Base-by-base conservation (phyloP, 2,113 vertebrate genomes). In the Dipodomys merriami region DNA sequence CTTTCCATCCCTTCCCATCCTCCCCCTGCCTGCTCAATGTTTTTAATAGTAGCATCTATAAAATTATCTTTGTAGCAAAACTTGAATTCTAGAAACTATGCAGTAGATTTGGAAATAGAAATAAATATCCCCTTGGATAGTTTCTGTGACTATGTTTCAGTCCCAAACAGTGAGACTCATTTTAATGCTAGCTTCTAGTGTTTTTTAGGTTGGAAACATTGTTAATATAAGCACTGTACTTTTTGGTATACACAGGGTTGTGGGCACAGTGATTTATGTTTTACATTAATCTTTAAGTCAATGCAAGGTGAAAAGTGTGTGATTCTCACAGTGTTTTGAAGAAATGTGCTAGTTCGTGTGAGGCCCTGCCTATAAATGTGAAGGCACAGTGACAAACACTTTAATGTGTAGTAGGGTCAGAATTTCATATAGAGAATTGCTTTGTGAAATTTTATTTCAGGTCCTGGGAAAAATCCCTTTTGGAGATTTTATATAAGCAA, bases 31-130 rank as follows among this genome's bases (percentile, higher is more conserved):
- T 39, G 39, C 39, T 39, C 39, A 39, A 6, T 39, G 39, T 39
- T 39, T 39, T 39, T 88, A 85, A 92, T 82, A 46, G 7, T 74
- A 5, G 8, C 11, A 33, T 82, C 35, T 68, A 6, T 44, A 90
- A 67, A 94, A 77, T 72, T 35, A 44, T 83, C 87, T 79, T 76
- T 60, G 3, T 82, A 88, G 49, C 18, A 93, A 68, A 90, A 76
- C 16, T 85, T 96, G 77, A 79, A 35, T 95, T 92, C 72, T 83
- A 67, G 35, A 83, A 89, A 92, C 27, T 83, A 23, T 13, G 57
- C 30, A 74, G 49, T 69, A 0, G 25, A 3, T 18, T 6, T 35
- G 13, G 23, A 69, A 71, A 84, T 89, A 39, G 46, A 95, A 93
- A 79, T 30, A 71, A 27, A 39, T 81, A 88, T 91, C 6, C 27